These are phyloP conservation scores for Macrostomum lignano DNA, from an alignment of 1,140 invertebrate species.

Conservation along the genomic window DNA sequence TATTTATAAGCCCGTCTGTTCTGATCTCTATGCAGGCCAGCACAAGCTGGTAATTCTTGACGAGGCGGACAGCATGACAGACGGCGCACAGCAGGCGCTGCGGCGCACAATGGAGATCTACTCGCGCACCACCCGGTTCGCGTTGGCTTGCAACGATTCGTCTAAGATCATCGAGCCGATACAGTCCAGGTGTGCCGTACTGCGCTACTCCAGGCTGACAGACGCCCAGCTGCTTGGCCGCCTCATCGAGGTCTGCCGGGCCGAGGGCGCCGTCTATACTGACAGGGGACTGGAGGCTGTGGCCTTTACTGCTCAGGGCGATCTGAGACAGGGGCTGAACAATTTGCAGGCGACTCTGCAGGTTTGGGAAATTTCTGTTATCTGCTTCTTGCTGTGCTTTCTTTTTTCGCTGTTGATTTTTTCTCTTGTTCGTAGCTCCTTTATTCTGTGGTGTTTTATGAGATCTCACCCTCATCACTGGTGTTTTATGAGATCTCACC, in stretches of 20 bases:
- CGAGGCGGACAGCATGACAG: conserved; percentile 97
- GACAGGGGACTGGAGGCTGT: conserved; percentile 83
- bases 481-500: too few relatives aligned
- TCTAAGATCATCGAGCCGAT: conserved; percentile 98
- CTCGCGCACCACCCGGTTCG: conserved; percentile 81
- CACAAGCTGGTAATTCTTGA: conserved; percentile 97
- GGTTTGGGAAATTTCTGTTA: too few relatives aligned
- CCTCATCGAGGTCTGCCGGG: conserved; percentile 41
- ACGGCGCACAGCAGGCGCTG: conserved; percentile 80
- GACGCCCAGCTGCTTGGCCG: conserved; percentile 57
- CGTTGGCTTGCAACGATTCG: conserved; percentile 84
- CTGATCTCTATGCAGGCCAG: too few relatives aligned
- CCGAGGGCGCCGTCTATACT: conserved; percentile 49
- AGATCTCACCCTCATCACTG: too few relatives aligned
- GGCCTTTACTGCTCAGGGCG: conserved; percentile 87
- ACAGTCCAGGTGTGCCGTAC: conserved; percentile 81
- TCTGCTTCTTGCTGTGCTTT: too few relatives aligned
- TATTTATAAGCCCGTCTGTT: too few relatives aligned
- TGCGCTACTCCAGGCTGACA: conserved; percentile 63
- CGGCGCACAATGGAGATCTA: conserved; percentile 94
- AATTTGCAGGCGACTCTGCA: conserved; percentile 66
- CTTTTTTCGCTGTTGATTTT: too few relatives aligned
- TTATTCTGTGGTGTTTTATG: too few relatives aligned
- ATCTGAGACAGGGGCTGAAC: conserved; percentile 81
- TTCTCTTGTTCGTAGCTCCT: too few relatives aligned